These are phyloP conservation scores for Acomys russatus DNA, from an alignment of 2,797 vertebrate species.

Conservation along the genomic window DNA sequence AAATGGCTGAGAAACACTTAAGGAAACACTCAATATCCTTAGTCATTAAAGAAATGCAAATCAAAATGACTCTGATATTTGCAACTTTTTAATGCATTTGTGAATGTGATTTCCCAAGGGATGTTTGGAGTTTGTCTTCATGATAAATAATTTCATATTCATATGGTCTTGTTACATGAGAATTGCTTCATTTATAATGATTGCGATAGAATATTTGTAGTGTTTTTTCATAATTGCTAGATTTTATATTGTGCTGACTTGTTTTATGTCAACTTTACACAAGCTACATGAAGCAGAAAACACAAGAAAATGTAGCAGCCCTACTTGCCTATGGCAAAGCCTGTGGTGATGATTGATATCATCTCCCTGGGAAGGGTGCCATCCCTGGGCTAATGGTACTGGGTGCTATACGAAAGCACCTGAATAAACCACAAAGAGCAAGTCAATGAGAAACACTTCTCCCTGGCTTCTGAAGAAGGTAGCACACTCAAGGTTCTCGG, in stretches of 20 bases:
- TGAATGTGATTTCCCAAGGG: neutral
- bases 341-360: neutral
- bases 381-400: neutral
- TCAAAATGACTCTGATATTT: neutral
- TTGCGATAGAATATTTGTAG: neutral
- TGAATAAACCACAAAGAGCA: neutral
- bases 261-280: neutral
- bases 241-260: no score
- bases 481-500: neutral
- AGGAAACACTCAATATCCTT: no score
- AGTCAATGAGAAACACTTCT: neutral
- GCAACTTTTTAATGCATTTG: constrained; percentile 19
- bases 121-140: constrained; percentile 31
- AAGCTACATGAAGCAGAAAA: neutral
- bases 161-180: neutral
- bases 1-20: no score
- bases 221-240: neutral
- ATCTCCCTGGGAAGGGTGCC: neutral
- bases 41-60: no score
- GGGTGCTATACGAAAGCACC: neutral
- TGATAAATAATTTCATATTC: constrained; percentile 39
- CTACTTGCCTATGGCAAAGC: neutral
- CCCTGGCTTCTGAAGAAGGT: neutral
- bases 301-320: neutral
- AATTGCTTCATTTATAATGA: neutral